Base-by-base conservation (phyloP, 1,140 invertebrate species). In the Drosophila pectinifera region DNA sequence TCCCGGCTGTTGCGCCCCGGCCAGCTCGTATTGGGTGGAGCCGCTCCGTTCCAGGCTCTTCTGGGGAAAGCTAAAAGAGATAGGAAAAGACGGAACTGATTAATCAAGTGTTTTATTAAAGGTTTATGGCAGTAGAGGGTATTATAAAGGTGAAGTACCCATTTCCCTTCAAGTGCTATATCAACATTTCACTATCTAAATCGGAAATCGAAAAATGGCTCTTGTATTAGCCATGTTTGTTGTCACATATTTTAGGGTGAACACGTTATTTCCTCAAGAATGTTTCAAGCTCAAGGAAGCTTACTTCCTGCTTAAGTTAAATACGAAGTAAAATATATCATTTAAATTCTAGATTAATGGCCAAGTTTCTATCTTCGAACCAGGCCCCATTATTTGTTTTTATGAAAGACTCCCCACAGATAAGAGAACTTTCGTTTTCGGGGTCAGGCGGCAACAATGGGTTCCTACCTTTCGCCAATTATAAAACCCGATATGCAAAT, bases 401-500 rank as follows among this genome's bases (percentile, higher is more conserved):
- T 75, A 31, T 61, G 28, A 58, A 31, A 55, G 18, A 14, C 34
- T 0, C 28, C 13, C 49, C 31, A 26, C 24, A 31, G 56, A 63
- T 36, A 28, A 51, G 45, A 77, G 61, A 77, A 85, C 81, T 84
- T 85, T 84, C 81, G 49, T 86, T 86, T 70, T 64, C 38, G 41
- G 28, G 42, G 61, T 58, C 57, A 57, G 51, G 18, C 36, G 7
- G 10, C 18, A 10, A 36, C 49, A 36, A 45, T 46, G 42, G 62
- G 56, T 55, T 85, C 43, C 89, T 94, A 94, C 91, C 94, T 94
- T 94, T 94, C 93, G 94, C 94, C 92, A 93, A 93, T 93, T 90
- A 94, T 91, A 93, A 95, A 95, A 93, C 94, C 94, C 56, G 94
- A 95, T 85, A 95, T 94, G 89, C 94, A 95, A 91, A 95, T 94